phyloP scores from a whole-genome alignment of 2,797 vertebrate species.

The Urosaurus nigricauda region DNA sequence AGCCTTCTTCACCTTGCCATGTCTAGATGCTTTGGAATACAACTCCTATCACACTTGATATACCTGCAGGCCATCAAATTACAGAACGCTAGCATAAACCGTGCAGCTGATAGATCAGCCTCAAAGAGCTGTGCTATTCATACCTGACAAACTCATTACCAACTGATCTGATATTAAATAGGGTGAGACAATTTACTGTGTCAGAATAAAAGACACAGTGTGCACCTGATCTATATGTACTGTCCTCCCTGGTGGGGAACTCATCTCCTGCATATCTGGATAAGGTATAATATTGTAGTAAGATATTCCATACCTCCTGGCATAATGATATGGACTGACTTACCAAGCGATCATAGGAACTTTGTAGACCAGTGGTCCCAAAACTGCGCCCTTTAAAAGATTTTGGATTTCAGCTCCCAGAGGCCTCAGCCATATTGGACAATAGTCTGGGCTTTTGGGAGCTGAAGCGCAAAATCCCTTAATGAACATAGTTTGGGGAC shows the following conservation, averaged over 20 bases:
- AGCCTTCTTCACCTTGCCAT: not conserved
- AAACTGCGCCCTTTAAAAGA: too few relatives aligned
- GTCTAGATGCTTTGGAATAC: not conserved
- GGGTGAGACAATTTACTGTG: not conserved
- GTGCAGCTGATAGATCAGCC: not conserved
- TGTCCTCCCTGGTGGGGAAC: not conserved
- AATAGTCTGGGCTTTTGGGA: too few relatives aligned
- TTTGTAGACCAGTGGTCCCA: not conserved
- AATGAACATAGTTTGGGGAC: too few relatives aligned
- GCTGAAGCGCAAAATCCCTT: too few relatives aligned
- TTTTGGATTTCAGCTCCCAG: too few relatives aligned
- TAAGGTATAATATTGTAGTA: not conserved
- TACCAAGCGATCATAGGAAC: not conserved
- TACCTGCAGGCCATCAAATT: not conserved
- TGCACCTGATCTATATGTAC: not conserved
- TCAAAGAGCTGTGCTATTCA: not conserved
- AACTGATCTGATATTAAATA: not conserved
- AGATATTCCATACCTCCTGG: not conserved
- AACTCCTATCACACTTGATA: not conserved
- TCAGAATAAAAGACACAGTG: not conserved
- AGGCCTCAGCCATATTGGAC: too few relatives aligned
- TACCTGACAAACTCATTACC: not conserved
- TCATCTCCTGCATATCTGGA: not conserved
- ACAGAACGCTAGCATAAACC: not conserved
- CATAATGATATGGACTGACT: not conserved